phyloP scores from a whole-genome alignment of 1,140 invertebrate species.

The Temnothorax nylanderi region DNA sequence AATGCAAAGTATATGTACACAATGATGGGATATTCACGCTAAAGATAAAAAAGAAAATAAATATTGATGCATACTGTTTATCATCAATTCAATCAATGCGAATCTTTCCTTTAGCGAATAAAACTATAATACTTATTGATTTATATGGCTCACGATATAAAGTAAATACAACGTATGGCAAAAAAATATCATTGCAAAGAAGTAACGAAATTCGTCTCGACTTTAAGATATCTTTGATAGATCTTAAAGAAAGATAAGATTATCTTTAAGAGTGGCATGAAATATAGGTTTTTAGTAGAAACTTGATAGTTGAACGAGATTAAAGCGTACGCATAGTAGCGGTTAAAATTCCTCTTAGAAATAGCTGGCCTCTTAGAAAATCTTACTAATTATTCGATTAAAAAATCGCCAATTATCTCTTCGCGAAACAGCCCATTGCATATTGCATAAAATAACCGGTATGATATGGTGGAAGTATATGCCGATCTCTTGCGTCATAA shows the following conservation, averaged over 20 bases:
- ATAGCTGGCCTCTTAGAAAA: background rate
- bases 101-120: background rate
- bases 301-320: background rate
- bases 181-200: background rate
- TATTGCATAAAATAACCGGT: background rate
- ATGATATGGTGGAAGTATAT: background rate
- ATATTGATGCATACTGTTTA: background rate
- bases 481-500: background rate
- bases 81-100: background rate
- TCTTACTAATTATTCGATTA: background rate
- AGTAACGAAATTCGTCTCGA: too few species aligned
- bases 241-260: too few species aligned
- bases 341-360: background rate
- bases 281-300: background rate
- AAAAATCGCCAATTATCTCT: background rate
- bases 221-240: background rate
- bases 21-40: background rate
- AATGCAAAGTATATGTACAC: background rate
- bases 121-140: background rate
- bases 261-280: background rate
- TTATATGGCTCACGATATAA: background rate
- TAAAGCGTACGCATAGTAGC: background rate
- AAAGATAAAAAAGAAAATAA: background rate
- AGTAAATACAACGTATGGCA: background rate
- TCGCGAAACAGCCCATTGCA: background rate